phyloP scores from a whole-genome alignment of 2,113 vertebrate species.

The Suncus etruscus region DNA sequence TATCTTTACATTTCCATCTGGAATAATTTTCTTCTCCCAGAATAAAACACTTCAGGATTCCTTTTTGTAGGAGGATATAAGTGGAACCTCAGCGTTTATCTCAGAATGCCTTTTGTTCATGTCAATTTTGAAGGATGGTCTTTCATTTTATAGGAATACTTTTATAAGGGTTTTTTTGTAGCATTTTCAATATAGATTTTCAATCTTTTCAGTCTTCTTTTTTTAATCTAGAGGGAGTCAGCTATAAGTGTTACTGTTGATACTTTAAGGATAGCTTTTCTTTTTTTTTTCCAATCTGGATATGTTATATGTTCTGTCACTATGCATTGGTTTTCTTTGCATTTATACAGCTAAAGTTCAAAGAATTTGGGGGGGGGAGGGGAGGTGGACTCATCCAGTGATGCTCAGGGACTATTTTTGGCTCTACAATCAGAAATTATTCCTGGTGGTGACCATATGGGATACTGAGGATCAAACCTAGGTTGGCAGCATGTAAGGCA shows the following conservation, averaged over 20 bases:
- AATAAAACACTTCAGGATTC: neutral
- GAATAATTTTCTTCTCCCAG: constrained; percentile 13
- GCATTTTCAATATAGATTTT: neutral
- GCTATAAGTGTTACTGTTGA: neutral
- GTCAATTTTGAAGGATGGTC: neutral
- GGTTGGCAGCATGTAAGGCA: no score
- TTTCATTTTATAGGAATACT: constrained; percentile 1
- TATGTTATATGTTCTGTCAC: neutral
- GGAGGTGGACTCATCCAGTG: no score
- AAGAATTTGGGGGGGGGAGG: neutral
- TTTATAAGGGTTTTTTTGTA: neutral
- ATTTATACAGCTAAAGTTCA: neutral
- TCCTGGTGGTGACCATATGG: no score
- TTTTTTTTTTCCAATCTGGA: neutral
- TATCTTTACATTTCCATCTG: neutral
- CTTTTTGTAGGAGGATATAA: neutral
- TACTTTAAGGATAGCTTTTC: neutral
- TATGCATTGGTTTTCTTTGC: neutral
- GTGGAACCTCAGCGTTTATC: neutral
- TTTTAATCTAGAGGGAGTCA: neutral
- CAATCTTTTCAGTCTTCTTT: neutral
- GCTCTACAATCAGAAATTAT: no score
- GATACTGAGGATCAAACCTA: no score
- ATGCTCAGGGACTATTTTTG: no score
- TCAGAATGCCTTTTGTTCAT: neutral